A percentile compares a stretch with the other conserved stretches of the same genome.
Conservation (phyloP, 2,888 invertebrate genomes). For the Drosophila kokeensis region DNA sequence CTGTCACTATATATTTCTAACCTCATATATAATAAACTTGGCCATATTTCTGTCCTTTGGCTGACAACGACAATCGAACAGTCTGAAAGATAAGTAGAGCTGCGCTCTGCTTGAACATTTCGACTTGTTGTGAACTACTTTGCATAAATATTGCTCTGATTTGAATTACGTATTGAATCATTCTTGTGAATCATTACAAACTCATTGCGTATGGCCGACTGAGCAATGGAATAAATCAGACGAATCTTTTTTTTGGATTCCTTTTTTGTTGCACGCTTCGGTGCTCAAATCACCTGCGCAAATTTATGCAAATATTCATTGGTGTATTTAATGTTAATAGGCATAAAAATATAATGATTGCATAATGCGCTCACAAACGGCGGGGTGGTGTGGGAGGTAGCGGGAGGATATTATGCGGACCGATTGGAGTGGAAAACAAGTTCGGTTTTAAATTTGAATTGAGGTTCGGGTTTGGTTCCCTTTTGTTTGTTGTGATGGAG, state of each 20-base stretch:
- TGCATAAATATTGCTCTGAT: constrained; percentile 23
- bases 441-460: constrained; percentile 27
- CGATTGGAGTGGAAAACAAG: constrained; percentile 64
- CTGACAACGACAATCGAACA: not conserved
- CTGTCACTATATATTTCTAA: not conserved
- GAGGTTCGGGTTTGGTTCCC: constrained; percentile 18
- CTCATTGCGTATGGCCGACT: constrained; percentile 44
- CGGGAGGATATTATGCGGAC: constrained; percentile 9
- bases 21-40: not conserved
- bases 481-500: constrained; percentile 37
- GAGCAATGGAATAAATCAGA: constrained; percentile 37
- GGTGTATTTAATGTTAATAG: constrained; percentile 72
- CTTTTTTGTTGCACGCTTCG: constrained; percentile 50
- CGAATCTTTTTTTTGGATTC: constrained; percentile 22
- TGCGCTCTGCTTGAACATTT: not conserved
- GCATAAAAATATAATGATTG: constrained; percentile 78
- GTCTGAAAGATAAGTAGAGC: not conserved
- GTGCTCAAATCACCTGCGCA: constrained; percentile 67
- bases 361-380: constrained; percentile 45
- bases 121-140: constrained; percentile 15
- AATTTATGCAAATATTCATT: constrained; percentile 74
- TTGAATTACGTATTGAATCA: constrained; percentile 11
- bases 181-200: constrained; percentile 40
- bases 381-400: not conserved
- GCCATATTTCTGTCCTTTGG: not conserved